Base-by-base conservation (phyloP, 2,113 vertebrate genomes). In the Rana temporaria region DNA sequence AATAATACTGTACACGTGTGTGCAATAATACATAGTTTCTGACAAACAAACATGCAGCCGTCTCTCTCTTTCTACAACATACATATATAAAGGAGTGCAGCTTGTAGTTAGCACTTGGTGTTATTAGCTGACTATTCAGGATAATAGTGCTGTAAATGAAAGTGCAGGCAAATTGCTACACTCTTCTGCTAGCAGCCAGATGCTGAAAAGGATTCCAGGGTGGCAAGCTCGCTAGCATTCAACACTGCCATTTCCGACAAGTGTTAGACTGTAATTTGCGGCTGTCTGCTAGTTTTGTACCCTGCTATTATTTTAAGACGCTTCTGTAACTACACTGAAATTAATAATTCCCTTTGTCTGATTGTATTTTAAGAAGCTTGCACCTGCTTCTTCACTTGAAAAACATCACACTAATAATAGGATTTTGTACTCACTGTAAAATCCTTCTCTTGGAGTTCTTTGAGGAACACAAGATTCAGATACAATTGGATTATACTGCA, bases 321-420 rank as follows among this genome's bases (percentile, higher is more conserved):
- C 56, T 18, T 83, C 72, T 76, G 52, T 53, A 76, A 67, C 20
- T 30, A 22, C 75, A 67, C 42, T n/a, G 52, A 66, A 42, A 82
- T 38, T 19, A 16, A 67, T 82, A 75, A 82, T 82, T 67, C 64
- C 80, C 67, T 75, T 74, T 67, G 71, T 82, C 71, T 75, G 48
- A 8, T 30, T 55, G 52, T 74, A 57, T 74, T 66, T 74, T 75
- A 67, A 60, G 63, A 30, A 12, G 20, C 65, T 63, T 60, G 71
- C 81, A 82, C 81, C 81, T 82, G 81, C 81, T 76, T 60, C 38
- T 22, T 76, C 53, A 26, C 24, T 65, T 82, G 22, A 30, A 81
- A 66, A 62, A 18, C 48, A 56, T 69, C 62, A 38, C 60, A 55
- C 22, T 22, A 65, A 22, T 26, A 73, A 34, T 53, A 30, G 26